Base-by-base conservation (phyloP, 2,113 vertebrate species). In the Perca flavescens region DNA sequence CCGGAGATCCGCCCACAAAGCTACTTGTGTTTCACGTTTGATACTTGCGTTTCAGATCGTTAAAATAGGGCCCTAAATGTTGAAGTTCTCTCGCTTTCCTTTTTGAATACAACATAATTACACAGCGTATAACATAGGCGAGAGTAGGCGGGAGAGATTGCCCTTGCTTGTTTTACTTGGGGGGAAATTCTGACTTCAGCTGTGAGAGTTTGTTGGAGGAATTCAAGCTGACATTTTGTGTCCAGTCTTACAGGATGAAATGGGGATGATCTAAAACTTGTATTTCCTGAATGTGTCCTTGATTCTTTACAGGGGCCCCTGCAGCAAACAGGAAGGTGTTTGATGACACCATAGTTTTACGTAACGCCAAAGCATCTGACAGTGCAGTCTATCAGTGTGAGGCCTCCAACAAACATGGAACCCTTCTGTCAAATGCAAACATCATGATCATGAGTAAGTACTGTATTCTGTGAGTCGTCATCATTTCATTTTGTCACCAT, bases 341-440 rank as follows among this genome's bases (percentile, higher is more conserved):
- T 10, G 92, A 86, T 8, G 83, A 95, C 25, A 96, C 96, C 84
- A 93, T 99, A 68, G 91, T 95, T 75, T 89, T 99, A 54, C 95
- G 93, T 54, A 96, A 97, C 2, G 90, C 97, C 47, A 94, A 96
- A 57, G 91, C 94, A 0, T 94, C 95, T 31, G 97, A 99, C 93
- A 97, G 96, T 0, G 97, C 96, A 0, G 97, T 98, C 21, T 99
- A 96, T 87, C 98, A 99, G 86, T 99, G 98, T 0, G 97, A 98
- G 86, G 97, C 97, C 62, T 95, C 95, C 54, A 99, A 99, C 86
- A 93, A 87, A 69, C 97, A 98, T 0, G 97, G 98, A 12, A 96
- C 94, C 47, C 95, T 99, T 62, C 95, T 99, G 52, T 93, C 96
- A 25, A 99, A 95, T 0, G 97, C 96, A 81, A 98, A 98, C 25